Conservation (phyloP, 2,888 invertebrate genomes). For the Eurytoma adleriae region DNA sequence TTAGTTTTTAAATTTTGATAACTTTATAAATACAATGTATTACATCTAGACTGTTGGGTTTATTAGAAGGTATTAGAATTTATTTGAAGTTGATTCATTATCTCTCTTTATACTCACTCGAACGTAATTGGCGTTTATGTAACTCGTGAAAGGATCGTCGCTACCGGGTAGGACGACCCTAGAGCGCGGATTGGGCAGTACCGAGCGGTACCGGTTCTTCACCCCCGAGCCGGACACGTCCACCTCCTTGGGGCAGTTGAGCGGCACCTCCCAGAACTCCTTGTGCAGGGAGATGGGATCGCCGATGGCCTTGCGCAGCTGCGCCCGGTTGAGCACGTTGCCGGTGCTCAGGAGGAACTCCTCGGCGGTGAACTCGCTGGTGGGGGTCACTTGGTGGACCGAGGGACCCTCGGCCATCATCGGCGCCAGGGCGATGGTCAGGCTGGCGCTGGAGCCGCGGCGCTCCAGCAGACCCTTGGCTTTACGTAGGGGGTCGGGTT, state of each 20-base stretch:
- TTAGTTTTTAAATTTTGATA: too few relatives aligned
- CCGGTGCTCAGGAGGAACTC: constrained; percentile 80
- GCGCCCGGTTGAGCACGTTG: constrained; percentile 77
- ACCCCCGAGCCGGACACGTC: constrained; percentile 92
- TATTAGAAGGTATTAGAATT: too few relatives aligned
- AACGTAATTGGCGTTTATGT: constrained; percentile 96
- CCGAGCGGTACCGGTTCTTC: constrained; percentile 93
- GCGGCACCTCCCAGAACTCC: constrained; percentile 96
- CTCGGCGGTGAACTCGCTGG: constrained; percentile 78
- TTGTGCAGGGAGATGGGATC: constrained; percentile 82
- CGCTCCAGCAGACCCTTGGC: constrained; percentile 84
- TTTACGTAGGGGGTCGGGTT: constrained; percentile 17
- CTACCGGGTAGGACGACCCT: constrained; percentile 84
- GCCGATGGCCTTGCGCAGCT: constrained; percentile 77
- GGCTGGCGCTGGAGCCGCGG: constrained; percentile 92
- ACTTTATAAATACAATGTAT: too few relatives aligned
- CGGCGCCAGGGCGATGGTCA: constrained; percentile 86
- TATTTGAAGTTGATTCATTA: too few relatives aligned
- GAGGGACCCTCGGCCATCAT: constrained; percentile 60
- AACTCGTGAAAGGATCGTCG: constrained; percentile 81
- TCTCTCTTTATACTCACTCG: constrained; percentile 79
- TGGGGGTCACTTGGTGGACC: constrained; percentile 77
- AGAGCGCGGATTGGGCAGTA: constrained; percentile 92
- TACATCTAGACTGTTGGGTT: too few relatives aligned
- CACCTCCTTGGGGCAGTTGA: constrained; percentile 93